phyloP scores from a whole-genome alignment of 2,797 vertebrate species.

The Gambelia wislizenii region DNA sequence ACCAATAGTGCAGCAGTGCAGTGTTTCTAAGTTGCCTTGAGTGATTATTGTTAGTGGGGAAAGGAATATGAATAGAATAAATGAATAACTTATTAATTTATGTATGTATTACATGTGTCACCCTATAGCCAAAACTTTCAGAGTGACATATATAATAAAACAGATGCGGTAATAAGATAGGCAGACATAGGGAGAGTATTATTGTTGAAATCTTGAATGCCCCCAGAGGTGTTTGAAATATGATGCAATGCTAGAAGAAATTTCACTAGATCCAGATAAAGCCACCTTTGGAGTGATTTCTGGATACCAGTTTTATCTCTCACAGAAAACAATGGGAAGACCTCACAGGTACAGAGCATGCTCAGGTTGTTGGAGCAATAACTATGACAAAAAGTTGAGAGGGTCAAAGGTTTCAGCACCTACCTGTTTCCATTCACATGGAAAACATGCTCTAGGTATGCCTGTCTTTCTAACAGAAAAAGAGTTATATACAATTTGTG shows the following conservation, averaged over 20 bases:
- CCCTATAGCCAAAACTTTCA: not conserved
- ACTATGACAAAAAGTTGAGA: not conserved
- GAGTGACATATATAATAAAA: not conserved
- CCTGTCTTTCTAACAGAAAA: not conserved
- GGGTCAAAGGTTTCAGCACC: not conserved
- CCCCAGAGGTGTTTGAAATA: not conserved
- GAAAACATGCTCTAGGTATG: fast-evolving
- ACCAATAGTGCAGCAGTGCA: not conserved
- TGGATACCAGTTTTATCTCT: not conserved
- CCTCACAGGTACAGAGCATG: not conserved
- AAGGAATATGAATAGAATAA: not conserved
- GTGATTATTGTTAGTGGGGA: too few species aligned
- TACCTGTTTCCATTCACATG: not conserved
- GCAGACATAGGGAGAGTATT: not conserved
- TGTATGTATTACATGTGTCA: not conserved
- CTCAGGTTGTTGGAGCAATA: not conserved
- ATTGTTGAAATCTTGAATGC: not conserved
- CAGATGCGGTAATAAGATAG: not conserved
- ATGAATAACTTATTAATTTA: not conserved
- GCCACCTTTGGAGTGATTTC: not conserved
- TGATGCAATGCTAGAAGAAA: not conserved
- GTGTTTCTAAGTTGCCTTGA: not conserved
- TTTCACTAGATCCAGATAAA: not conserved
- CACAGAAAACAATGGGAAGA: not conserved
- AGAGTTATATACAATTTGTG: not conserved